Base-by-base conservation (phyloP, 92 coral and sea anemone genomes). In the Epizoanthus ramosus region DNA sequence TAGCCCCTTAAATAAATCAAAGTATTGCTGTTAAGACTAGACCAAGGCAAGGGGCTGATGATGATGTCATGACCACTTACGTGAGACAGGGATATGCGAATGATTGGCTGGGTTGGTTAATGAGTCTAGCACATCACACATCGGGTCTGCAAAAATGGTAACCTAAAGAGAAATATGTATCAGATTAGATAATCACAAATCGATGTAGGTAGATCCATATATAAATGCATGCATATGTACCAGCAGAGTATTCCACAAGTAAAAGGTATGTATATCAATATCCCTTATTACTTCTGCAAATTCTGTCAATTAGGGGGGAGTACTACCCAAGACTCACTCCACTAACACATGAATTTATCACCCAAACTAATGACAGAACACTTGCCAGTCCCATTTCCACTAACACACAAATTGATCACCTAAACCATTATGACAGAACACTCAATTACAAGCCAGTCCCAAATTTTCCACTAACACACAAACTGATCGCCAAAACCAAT, bases 61-160 rank as follows among this genome's bases (percentile, higher is more conserved):
- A 0, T 0, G 15, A 18, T 22, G 19, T 17, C 47, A n/a, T n/a
- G n/a, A n/a, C n/a, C n/a, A 87, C 92, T 83, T 84, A 93, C 97
- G 71, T 53, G 93, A 92, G 82, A 96, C 80, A 2, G 91, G 91
- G 66, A 96, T 96, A 79, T 86, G 76, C 4, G 98, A 94, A 25
- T 95, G 89, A 82, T 89, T 90, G 60, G 68, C 13, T 12, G 64
- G 56, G 88, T 96, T 92, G 10, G 99, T 96, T 83, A 96, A 70
- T 14, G 94, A 91, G 53, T 80, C 87, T 59, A 96, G 88, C 12
- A 96, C 99, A 77, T 90, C 98, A 37, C 98, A 94, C 99, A 96
- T 96, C 5, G 99, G 99, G 68, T 96, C 99, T 45, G 99, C 98
- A 83, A 96, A 96, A 35, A 96, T 85, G 19, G 98, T 92, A 50